phyloP scores from a whole-genome alignment of 2,113 vertebrate genomes.

The Oophaga pumilio region DNA sequence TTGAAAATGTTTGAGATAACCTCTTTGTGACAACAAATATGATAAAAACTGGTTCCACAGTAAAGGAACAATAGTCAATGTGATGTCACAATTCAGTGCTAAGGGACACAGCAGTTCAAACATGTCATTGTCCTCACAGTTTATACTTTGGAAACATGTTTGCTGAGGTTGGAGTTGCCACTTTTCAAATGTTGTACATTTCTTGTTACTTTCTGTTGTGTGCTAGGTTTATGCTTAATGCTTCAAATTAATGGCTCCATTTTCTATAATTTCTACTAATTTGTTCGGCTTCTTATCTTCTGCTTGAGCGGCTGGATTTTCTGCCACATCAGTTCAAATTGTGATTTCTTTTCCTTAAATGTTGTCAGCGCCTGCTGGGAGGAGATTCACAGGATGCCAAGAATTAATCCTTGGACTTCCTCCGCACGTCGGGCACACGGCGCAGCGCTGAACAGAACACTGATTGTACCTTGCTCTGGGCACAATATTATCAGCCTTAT shows the following conservation, averaged over 20 bases:
- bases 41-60: no score
- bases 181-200: background rate
- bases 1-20: no score
- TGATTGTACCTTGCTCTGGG: background rate
- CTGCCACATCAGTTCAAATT: conserved; percentile 40
- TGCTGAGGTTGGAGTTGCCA: background rate
- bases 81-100: no score
- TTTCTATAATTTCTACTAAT: conserved; percentile 25
- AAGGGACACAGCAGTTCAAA: no score
- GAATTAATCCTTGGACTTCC: background rate
- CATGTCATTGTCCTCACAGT: no score
- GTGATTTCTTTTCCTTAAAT: conserved; percentile 6
- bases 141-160: no score
- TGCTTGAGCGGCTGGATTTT: conserved; percentile 33
- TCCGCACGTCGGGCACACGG: background rate
- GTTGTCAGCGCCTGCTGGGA: conserved; percentile 27
- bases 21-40: no score
- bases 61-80: no score
- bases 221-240: background rate
- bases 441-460: background rate
- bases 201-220: background rate
- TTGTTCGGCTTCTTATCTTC: conserved; percentile 32
- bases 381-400: conserved; percentile 20
- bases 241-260: conserved; percentile 23
- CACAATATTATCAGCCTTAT: background rate